phyloP scores from a whole-genome alignment of 1,140 invertebrate species.

The Zaprionus gabonicus region DNA sequence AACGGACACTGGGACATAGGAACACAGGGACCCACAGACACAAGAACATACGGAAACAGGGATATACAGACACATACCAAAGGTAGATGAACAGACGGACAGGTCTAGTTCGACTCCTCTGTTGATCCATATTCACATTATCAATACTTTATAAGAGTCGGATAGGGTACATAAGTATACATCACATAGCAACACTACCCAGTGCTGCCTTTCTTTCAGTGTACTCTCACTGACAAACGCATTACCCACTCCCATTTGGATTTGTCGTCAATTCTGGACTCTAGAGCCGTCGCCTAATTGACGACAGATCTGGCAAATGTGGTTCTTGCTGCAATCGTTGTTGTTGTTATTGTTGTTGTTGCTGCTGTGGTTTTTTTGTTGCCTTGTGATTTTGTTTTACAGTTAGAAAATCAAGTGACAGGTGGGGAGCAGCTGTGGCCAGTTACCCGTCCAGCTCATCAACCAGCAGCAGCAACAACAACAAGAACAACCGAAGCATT shows the following conservation, averaged over 20 bases:
- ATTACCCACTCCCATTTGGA: constrained; percentile 37
- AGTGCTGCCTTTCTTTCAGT: neutral
- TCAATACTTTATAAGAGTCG: too few species aligned
- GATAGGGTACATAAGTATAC: too few species aligned
- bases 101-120: too few species aligned
- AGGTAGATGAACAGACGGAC: too few species aligned
- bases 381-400: constrained; percentile 61
- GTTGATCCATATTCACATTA: too few species aligned
- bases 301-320: constrained; percentile 39
- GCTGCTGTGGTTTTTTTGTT: constrained; percentile 42
- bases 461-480: constrained; percentile 47
- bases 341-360: constrained; percentile 43
- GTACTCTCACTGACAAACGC: neutral
- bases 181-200: too few species aligned
- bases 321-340: constrained; percentile 32
- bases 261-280: constrained; percentile 44
- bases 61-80: too few species aligned
- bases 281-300: constrained; percentile 51
- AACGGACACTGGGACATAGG: too few species aligned
- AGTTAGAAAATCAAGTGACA: constrained; percentile 72
- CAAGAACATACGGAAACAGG: too few species aligned
- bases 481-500: constrained; percentile 45
- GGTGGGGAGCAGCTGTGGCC: constrained; percentile 52
- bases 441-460: constrained; percentile 43
- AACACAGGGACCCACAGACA: too few species aligned